These are phyloP conservation scores for Anolis apletophallus DNA, from an alignment of 2,797 vertebrate species.

Conservation along the genomic window DNA sequence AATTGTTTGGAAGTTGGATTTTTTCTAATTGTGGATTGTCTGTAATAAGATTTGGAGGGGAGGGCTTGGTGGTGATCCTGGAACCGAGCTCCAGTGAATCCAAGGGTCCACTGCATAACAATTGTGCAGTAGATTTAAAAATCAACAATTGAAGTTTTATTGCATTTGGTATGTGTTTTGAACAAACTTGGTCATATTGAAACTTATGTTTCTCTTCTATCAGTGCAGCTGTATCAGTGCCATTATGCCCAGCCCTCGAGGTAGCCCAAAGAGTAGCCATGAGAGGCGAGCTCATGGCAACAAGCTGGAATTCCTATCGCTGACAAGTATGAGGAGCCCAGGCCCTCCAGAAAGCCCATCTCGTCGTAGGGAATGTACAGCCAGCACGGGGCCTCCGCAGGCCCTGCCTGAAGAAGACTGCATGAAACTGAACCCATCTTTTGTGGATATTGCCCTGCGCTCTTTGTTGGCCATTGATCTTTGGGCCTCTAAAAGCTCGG, in stretches of 20 bases:
- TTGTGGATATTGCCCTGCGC: conserved; percentile 87
- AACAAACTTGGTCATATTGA: background rate
- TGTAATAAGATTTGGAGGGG: too few species aligned
- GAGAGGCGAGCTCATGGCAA: conserved; percentile 23
- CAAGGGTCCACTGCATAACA: background rate
- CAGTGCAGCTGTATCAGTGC: background rate
- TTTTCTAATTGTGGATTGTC: too few species aligned
- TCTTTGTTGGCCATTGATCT: conserved; percentile 94
- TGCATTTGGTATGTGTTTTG: background rate
- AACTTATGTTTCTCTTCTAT: background rate
- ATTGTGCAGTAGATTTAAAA: background rate
- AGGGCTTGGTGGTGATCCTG: too few species aligned
- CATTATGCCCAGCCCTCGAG: conserved; percentile 34
- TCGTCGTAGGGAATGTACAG: conserved; percentile 15
- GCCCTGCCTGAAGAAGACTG: conserved; percentile 32
- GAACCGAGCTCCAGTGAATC: too few species aligned
- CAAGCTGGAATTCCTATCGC: conserved; percentile 27
- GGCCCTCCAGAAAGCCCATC: conserved; percentile 25
- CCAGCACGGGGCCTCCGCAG: background rate
- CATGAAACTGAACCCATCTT: conserved; percentile 88
- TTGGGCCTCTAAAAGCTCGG: conserved; percentile 94
- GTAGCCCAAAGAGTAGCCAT: conserved; percentile 34
- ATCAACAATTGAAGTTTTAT: background rate
- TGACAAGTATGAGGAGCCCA: conserved; percentile 5
- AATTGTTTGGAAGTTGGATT: too few species aligned